Base-by-base conservation (phyloP, 2,888 invertebrate species). In the Drosophila diplacantha region DNA sequence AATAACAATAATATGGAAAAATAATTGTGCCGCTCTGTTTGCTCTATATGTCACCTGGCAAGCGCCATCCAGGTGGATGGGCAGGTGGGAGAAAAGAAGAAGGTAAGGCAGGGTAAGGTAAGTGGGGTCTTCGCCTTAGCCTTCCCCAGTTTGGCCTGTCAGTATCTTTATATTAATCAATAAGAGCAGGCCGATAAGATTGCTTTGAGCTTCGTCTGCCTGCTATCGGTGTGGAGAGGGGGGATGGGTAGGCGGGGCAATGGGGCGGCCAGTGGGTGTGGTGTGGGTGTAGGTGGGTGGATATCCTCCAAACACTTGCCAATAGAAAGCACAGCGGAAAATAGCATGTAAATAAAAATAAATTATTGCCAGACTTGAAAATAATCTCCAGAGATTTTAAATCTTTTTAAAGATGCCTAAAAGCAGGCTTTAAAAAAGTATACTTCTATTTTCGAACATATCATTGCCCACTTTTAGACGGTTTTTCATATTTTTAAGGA, bases 121-220 rank as follows among this genome's bases (percentile, higher is more conserved):
- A 46, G 18, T 31, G 16, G 67, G 50, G 39, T 34, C 50, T 31
- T 43, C 43, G 55, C 43, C 11, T 52, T 37, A 34, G 43, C 41
- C 61, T 57, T 49, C 56, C 53, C 62, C 43, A 44, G 57, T 41
- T 65, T 41, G 44, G 52, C 52, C 49, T 65, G 66, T 66, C 60
- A 71, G 72, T 74, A 80, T 74, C 53, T 64, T 62, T 60, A 61
- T 75, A 69, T 74, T 78, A 81, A 79, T 81, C 77, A 78, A 79
- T 79, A 74, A 61, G 79, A 81, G 68, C 75, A 77, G 64, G 39
- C 34, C 52, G 62, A 47, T 57, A 57, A 58, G 77, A 78, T 78
- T 72, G 79, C 68, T 46, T 46, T 54, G 34, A 55, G 64, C 58
- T 55, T 51, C 34, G 50, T 57, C 51, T 60, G 54, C 24, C 31